Evolutionary conservation across 2,797 vertebrate genomes (phyloP), one percentile per base, ranked within the genome.

Genomic region (Mormyrops boulengeri): DNA sequence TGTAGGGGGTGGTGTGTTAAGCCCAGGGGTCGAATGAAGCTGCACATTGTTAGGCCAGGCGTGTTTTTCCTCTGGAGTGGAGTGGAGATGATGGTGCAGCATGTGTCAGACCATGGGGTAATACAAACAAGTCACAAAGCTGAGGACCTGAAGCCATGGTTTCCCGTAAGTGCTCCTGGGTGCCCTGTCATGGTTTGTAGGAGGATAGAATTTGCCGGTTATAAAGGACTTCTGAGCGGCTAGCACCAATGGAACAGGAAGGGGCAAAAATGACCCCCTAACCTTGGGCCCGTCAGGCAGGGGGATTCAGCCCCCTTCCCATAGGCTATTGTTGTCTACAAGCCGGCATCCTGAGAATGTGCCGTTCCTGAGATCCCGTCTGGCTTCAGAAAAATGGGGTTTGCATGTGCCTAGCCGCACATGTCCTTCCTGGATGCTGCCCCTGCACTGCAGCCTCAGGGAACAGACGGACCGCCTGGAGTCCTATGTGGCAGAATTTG

Each of bases 151-250:
- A 50, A 66, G 89, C 60, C 50, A 52, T 93, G 92, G 11, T 93
- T 93, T 92, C 94, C 92, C 93, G 93, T 95, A 93, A 93, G 93
- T 94, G 94, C 92, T 92, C 90, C 89, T 90, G 92, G 92, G 90
- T 69, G 91, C 38, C 6, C 17, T n/a, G n/a, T 41, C 38, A 17
- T 80, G 73, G 73, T 19, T n/a, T 80, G 17, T 41, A 80, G 41
- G 73, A 80, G 73, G 38, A n/a, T 30, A 14, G 6, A 80, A 9
- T n/a, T 80, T 80, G 17, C 41, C 5, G 6, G 38, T 80, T 80
- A 73, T 38, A 80, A 44, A 44, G 73, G 38, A 80, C 14, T 80
- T 80, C 38, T 80, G 73, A 19, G 41, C 19, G 38, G 73, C 6
- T 19, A 80, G 14, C 41, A n/a, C 17, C 73, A 80, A 19, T 44